Percentiles rank a stretch among this genome's conserved stretches.
These are phyloP conservation scores for Ctenicera cuprea DNA, from an alignment of 2,888 invertebrate species.

Conservation along the genomic window DNA sequence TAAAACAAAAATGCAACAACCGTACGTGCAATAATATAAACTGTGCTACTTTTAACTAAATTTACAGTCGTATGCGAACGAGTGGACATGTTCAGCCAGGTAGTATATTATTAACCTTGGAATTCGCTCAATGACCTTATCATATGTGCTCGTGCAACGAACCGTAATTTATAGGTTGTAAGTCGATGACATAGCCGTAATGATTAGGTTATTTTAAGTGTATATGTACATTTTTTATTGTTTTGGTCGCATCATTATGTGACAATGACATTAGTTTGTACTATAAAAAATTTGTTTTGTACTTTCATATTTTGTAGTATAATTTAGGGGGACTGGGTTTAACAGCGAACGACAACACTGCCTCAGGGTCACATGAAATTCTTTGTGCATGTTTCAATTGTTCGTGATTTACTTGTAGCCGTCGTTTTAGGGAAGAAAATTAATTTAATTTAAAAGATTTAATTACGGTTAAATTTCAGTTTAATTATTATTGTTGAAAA, in stretches of 20 bases:
- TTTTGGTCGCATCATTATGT: constrained; percentile 17
- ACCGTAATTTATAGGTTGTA: constrained; percentile 28
- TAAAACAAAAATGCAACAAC: too few relatives aligned
- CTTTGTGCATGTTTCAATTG: too few relatives aligned
- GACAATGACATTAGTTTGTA: constrained; percentile 20
- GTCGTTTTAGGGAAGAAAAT: too few relatives aligned
- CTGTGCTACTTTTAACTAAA: too few relatives aligned
- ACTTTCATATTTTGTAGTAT: background rate
- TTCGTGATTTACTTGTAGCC: too few relatives aligned
- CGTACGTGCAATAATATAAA: too few relatives aligned
- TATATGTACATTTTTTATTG: constrained; percentile 11
- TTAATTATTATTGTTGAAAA: constrained; percentile 13
- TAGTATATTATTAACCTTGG: constrained; percentile 26
- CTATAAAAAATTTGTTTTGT: background rate
- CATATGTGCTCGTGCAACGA: constrained; percentile 17
- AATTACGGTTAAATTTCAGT: background rate
- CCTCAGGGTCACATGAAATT: too few relatives aligned
- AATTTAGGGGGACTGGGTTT: background rate
- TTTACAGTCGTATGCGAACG: background rate
- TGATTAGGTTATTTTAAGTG: constrained; percentile 2
- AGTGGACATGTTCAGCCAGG: background rate
- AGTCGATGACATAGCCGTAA: constrained; percentile 20
- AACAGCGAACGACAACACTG: background rate
- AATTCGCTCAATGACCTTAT: constrained; percentile 21
- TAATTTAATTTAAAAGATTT: background rate